Percentiles rank a stretch among this genome's conserved stretches.
Conservation (phyloP, 2,888 invertebrate species). For the Lycaena phlaeas region DNA sequence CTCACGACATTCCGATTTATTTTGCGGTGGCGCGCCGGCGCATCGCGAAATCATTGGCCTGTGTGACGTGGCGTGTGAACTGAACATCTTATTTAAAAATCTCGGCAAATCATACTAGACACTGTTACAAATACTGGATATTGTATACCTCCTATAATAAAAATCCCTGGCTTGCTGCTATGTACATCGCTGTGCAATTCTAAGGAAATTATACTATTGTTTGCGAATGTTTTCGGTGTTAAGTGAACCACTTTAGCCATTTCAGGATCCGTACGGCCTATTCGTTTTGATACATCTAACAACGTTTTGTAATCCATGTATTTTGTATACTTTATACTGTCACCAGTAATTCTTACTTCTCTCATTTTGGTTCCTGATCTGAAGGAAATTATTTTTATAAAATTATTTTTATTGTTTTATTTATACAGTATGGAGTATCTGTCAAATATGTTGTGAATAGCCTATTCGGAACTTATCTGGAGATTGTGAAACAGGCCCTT, state of each 20-base stretch:
- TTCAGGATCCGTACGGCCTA: slow-evolving; percentile 36
- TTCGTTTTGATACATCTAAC: slow-evolving; percentile 23
- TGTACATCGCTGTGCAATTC: slow-evolving; percentile 49
- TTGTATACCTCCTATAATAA: slow-evolving; percentile 49
- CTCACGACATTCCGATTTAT: no score
- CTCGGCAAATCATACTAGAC: no score
- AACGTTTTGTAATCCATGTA: slow-evolving; percentile 34
- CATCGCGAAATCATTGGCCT: no score
- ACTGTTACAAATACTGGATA: no score
- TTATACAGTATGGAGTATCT: no score
- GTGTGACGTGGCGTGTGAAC: no score
- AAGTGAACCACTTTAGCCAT: slow-evolving; percentile 33
- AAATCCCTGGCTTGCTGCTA: slow-evolving; percentile 54
- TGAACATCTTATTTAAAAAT: no score
- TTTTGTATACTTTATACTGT: slow-evolving; percentile 25
- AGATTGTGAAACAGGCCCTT: no score
- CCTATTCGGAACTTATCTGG: no score
- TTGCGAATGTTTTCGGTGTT: slow-evolving; percentile 36
- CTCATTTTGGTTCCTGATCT: slow-evolving; percentile 57
- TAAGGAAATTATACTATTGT: slow-evolving; percentile 44
- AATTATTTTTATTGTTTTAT: no score
- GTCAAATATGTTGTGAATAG: no score
- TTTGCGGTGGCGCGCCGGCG: no score
- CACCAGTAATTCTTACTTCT: slow-evolving; percentile 30
- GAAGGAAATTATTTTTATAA: slow-evolving; percentile 9